A percentile compares a stretch with the other conserved stretches of the same genome.
These are phyloP conservation scores for Dipodomys ordii DNA, from an alignment of 2,113 vertebrate genomes.

Conservation along the genomic window DNA sequence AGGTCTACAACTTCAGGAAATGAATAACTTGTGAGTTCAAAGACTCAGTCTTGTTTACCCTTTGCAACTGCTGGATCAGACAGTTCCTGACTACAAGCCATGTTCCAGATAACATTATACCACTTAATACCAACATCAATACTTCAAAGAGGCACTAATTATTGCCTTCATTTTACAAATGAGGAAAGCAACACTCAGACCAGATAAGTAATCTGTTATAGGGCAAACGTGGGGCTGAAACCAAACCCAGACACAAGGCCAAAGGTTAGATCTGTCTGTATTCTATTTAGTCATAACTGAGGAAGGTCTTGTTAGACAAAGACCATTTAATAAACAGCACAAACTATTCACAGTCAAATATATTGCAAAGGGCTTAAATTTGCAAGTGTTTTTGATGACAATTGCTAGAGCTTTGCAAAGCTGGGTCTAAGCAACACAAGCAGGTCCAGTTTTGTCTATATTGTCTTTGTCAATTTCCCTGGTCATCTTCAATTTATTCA, in stretches of 20 bases:
- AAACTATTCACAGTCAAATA: neutral
- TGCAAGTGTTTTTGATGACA: neutral
- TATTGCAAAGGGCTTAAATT: neutral
- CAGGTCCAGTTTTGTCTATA: neutral
- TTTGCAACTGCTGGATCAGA: neutral
- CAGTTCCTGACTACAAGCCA: neutral
- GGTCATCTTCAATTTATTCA: neutral
- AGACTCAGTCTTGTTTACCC: neutral
- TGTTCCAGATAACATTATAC: neutral
- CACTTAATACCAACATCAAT: neutral
- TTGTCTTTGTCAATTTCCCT: neutral
- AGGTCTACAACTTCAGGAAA: constrained; percentile 4
- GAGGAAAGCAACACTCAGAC: neutral
- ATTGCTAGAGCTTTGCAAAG: neutral
- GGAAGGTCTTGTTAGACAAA: neutral
- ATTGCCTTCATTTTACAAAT: neutral
- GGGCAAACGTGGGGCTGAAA: neutral
- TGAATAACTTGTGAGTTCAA: neutral
- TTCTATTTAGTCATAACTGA: neutral
- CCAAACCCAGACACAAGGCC: neutral
- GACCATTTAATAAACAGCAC: neutral
- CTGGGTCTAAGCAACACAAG: neutral
- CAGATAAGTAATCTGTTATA: neutral
- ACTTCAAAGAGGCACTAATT: neutral
- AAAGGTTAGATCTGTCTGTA: neutral